Percentiles rank a stretch among this genome's conserved stretches.
Evolutionary conservation across 2,797 vertebrate species (phyloP).

Genomic region (Saguinus oedipus): DNA sequence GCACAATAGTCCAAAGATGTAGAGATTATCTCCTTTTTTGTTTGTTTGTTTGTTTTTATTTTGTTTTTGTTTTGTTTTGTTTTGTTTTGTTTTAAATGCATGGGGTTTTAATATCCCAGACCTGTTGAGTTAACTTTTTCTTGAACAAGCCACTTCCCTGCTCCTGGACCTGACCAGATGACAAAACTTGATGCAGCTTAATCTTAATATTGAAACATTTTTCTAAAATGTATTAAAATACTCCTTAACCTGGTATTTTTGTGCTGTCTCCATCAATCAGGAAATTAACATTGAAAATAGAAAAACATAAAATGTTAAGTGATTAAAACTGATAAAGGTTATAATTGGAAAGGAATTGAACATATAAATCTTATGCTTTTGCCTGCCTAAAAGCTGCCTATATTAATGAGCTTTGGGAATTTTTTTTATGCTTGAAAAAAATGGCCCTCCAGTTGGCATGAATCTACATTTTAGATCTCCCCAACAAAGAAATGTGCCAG

Average conservation of each 20-base stretch:
- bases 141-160: not conserved
- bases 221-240: not conserved
- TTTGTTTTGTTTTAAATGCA: not conserved
- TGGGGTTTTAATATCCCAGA: not conserved
- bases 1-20: not conserved
- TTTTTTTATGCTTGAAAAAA: not conserved
- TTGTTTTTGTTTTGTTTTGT: no score
- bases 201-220: not conserved
- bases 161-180: not conserved
- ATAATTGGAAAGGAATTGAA: not conserved
- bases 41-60: not conserved
- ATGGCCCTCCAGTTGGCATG: not conserved
- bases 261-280: not conserved
- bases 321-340: not conserved
- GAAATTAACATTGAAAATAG: not conserved
- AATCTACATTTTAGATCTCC: not conserved
- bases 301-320: not conserved
- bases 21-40: not conserved
- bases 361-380: not conserved
- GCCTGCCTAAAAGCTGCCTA: not conserved
- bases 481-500: not conserved
- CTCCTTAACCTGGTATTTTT: not conserved
- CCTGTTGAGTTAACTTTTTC: not conserved
- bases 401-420: slow-evolving; percentile 13
- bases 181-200: not conserved